Conservation (phyloP, 53 echinoderm and acorn worm genomes). For the Stichopus horrens region DNA sequence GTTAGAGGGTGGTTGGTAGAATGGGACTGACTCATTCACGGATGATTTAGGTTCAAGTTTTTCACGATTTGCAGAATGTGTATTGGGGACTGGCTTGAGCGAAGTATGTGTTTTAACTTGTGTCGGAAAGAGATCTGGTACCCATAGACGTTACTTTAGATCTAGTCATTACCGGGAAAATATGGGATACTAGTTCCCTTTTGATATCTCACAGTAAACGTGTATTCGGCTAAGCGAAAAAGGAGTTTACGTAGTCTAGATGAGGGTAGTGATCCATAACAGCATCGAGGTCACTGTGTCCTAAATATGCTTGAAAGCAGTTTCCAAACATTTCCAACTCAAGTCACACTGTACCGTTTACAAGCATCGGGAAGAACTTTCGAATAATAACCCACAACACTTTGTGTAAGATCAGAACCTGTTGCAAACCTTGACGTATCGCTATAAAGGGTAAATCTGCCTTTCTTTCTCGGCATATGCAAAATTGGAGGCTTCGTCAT, state of each 20-base stretch:
- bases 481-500: constrained; percentile 42
- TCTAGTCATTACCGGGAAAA: constrained; percentile 11
- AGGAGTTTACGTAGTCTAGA: not conserved
- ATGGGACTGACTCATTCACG: not conserved
- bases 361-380: constrained; percentile 47
- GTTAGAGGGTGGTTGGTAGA: not conserved
- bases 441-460: constrained; percentile 30
- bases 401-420: constrained; percentile 45
- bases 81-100: not conserved
- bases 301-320: constrained; percentile 28
- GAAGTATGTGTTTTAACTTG: not conserved
- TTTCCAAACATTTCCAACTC: too few species aligned
- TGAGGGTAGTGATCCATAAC: constrained; percentile 28
- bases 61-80: not conserved
- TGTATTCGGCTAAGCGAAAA: constrained; percentile 1
- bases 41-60: not conserved
- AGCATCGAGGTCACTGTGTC: constrained; percentile 30
- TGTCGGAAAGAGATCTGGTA: constrained; percentile 33
- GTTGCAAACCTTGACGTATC: constrained; percentile 39
- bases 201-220: constrained; percentile 12
- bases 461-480: constrained; percentile 30
- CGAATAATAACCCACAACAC: constrained; percentile 31
- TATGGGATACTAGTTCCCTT: constrained; percentile 19
- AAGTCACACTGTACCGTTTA: constrained; percentile 3
- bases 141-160: constrained; percentile 10